A percentile compares a stretch with the other conserved stretches of the same genome.
Evolutionary conservation across 2,888 invertebrate species (phyloP).

Genomic region (Polymixis flavicincta): DNA sequence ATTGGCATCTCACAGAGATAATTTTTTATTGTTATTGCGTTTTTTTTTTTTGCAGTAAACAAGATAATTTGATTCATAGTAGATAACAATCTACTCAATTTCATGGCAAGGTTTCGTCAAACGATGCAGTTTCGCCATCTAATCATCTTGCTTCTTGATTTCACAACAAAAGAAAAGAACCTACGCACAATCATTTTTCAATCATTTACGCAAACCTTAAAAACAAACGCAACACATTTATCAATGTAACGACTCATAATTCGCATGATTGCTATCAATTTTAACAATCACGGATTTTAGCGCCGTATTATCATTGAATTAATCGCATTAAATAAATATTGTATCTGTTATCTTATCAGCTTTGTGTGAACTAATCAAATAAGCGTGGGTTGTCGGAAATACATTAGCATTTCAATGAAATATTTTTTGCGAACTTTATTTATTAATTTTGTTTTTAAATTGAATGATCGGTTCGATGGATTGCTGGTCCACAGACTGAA

Average conservation of each 20-base stretch:
- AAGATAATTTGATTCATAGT: not conserved
- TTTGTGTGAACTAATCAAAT: slow-evolving; percentile 40
- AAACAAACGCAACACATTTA: slow-evolving; percentile 13
- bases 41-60: not conserved
- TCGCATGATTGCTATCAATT: slow-evolving; percentile 7
- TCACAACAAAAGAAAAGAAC: not conserved
- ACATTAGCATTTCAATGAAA: slow-evolving; percentile 33
- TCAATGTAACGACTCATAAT: slow-evolving; percentile 12
- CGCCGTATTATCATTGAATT: slow-evolving; percentile 25
- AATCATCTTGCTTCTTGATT: not conserved
- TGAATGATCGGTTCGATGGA: not conserved
- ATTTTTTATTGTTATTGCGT: not conserved
- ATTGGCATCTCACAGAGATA: slow-evolving; percentile 1
- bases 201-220: not conserved
- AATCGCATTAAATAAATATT: slow-evolving; percentile 51
- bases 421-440: not conserved
- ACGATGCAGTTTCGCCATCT: not conserved
- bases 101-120: not conserved
- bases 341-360: slow-evolving; percentile 31
- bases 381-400: slow-evolving; percentile 43
- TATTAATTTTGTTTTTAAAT: slow-evolving; percentile 1
- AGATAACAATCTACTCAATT: not conserved
- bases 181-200: not conserved
- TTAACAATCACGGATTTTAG: slow-evolving; percentile 47
- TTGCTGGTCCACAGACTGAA: not conserved